A percentile compares a stretch with the other conserved stretches of the same genome.
These are phyloP conservation scores for Phaethornis superciliosus DNA, from an alignment of 2,113 vertebrate genomes.

Conservation along the genomic window DNA sequence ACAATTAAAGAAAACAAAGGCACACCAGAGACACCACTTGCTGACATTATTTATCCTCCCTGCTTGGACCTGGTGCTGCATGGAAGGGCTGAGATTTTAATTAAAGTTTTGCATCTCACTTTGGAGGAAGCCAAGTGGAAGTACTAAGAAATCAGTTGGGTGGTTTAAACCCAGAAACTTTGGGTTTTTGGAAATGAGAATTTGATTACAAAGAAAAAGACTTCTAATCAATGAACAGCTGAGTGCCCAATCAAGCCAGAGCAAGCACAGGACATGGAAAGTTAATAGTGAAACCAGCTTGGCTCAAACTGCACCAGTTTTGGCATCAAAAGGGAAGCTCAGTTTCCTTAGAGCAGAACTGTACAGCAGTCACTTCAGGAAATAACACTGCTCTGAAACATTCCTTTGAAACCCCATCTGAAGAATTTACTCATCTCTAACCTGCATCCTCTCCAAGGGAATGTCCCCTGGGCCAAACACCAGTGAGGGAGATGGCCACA, in stretches of 20 bases:
- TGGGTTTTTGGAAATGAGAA: neutral
- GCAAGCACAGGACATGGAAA: neutral
- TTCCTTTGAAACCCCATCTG: neutral
- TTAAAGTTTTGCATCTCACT: neutral
- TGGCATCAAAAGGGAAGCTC: neutral
- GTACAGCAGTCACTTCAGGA: neutral
- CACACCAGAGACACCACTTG: neutral
- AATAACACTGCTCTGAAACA: neutral
- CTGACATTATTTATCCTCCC: neutral
- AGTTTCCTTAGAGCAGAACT: neutral
- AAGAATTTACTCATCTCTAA: neutral
- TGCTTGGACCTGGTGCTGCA: neutral
- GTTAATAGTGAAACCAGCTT: neutral
- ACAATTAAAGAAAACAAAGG: neutral
- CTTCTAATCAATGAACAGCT: neutral
- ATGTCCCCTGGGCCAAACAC: neutral
- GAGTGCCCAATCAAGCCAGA: neutral
- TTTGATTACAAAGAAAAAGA: neutral
- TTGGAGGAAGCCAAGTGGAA: neutral
- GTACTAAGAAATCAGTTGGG: neutral
- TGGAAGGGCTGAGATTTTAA: neutral
- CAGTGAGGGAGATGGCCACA: neutral
- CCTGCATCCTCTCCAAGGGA: rapidly evolving
- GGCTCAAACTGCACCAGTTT: neutral
- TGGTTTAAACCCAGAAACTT: neutral